phyloP scores from a whole-genome alignment of 53 echinoderm and acorn worm genomes.

The Stichopus horrens region DNA sequence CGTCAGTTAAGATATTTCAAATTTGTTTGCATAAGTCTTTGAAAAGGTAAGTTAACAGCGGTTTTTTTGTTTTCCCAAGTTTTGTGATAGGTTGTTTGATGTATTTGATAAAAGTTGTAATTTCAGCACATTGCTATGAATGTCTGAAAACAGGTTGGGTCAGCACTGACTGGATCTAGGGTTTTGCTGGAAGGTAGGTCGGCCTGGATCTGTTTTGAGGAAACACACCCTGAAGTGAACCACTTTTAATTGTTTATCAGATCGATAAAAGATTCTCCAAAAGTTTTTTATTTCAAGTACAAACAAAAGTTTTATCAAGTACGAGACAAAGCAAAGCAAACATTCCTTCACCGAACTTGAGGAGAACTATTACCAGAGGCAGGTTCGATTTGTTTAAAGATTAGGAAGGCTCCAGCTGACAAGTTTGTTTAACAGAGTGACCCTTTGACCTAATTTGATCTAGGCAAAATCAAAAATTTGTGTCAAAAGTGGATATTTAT shows the following conservation, averaged over 20 bases:
- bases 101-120: no score
- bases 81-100: no score
- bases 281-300: not conserved
- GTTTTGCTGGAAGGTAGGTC: not conserved
- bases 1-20: no score
- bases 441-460: slow-evolving; percentile 12
- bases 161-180: no score
- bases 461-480: not conserved
- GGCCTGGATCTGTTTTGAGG: no score
- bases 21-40: no score
- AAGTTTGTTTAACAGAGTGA: slow-evolving; percentile 31
- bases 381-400: slow-evolving; percentile 27
- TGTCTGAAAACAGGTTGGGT: no score
- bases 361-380: slow-evolving; percentile 39
- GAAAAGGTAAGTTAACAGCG: no score
- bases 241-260: not conserved
- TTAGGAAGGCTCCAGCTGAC: not conserved
- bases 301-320: no score
- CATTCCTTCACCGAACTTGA: slow-evolving; percentile 32
- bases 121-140: no score
- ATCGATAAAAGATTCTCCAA: not conserved
- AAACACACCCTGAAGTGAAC: no score
- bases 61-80: no score
- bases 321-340: not conserved
- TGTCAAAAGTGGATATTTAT: slow-evolving; percentile 17